Conservation (phyloP, 2,113 vertebrate genomes). For the Antechinus flavipes region DNA sequence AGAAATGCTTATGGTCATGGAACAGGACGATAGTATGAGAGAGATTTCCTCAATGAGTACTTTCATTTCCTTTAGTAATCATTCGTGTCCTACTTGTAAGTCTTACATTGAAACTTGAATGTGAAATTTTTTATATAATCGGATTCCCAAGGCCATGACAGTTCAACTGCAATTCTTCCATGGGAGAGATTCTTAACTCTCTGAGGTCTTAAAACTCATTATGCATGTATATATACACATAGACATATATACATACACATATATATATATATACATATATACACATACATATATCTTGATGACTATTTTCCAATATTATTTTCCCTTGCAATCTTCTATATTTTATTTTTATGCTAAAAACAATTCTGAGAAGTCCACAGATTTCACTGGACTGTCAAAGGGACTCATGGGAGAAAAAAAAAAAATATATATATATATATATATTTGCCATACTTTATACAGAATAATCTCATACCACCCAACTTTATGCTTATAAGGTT, state of each 20-base stretch:
- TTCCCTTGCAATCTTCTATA: neutral
- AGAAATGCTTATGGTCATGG: neutral
- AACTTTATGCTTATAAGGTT: neutral
- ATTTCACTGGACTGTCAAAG: neutral
- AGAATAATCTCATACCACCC: neutral
- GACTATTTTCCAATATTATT: neutral
- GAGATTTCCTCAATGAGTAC: neutral
- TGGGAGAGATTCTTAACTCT: neutral
- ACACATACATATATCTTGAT: neutral
- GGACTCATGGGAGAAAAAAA: neutral
- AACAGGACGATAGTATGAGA: neutral
- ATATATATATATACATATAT: no score
- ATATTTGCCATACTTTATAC: neutral
- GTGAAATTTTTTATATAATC: neutral
- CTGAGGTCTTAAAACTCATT: neutral
- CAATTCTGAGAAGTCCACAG: neutral
- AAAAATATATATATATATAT: neutral
- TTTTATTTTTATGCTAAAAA: neutral
- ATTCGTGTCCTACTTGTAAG: constrained; percentile 22
- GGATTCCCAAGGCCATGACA: neutral
- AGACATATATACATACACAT: no score
- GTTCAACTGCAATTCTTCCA: neutral
- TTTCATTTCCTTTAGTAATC: neutral
- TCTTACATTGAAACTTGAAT: neutral
- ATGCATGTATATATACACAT: no score